These are phyloP conservation scores for Spodoptera litura DNA, from an alignment of 1,140 invertebrate species.

Conservation along the genomic window DNA sequence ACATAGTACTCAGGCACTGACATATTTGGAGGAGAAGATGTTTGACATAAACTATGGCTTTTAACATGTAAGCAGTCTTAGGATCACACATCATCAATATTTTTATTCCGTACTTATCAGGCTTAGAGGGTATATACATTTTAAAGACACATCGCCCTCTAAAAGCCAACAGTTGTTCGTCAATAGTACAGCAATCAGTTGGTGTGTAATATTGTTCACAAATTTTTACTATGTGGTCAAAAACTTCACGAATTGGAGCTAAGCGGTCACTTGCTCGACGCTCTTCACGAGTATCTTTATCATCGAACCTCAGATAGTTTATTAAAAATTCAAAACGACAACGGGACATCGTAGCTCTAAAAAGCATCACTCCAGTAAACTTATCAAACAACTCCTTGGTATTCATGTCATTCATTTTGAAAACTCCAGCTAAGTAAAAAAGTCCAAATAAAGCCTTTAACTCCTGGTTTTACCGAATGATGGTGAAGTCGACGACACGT, in stretches of 20 bases:
- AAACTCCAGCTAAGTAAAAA: background rate
- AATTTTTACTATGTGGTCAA: conserved; percentile 71
- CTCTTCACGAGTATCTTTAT: conserved; percentile 13
- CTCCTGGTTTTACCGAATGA: background rate
- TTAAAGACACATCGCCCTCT: conserved; percentile 74
- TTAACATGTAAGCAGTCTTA: conserved; percentile 4
- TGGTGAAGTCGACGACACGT: background rate
- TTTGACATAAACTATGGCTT: background rate
- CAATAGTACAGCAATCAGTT: conserved; percentile 56
- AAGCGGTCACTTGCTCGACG: conserved; percentile 49
- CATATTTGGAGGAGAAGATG: background rate
- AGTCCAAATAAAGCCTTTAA: conserved; percentile 9
- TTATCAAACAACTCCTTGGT: conserved; percentile 3
- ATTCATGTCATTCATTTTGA: conserved; percentile 1
- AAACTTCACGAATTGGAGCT: conserved; percentile 63
- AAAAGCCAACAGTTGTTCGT: conserved; percentile 79
- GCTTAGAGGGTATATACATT: conserved; percentile 83
- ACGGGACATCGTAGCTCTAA: background rate
- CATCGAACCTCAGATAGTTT: conserved; percentile 49
- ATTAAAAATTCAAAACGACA: conserved; percentile 3
- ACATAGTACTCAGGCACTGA: background rate
- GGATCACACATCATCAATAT: conserved; percentile 35
- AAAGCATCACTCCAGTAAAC: background rate
- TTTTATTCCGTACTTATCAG: conserved; percentile 82
- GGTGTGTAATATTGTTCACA: conserved; percentile 52